phyloP scores from a whole-genome alignment of 2,888 invertebrate species.

The Hyposoter dolosus region DNA sequence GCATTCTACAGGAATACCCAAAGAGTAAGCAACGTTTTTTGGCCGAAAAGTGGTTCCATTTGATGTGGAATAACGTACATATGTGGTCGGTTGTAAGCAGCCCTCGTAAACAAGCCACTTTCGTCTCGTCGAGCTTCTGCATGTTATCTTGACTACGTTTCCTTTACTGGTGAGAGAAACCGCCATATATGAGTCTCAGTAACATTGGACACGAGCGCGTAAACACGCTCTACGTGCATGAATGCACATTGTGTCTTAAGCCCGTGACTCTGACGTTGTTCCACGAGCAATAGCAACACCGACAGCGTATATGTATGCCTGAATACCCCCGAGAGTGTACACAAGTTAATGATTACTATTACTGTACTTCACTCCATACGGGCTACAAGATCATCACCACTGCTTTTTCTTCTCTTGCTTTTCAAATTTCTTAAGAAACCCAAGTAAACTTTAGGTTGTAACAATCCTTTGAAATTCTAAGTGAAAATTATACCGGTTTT shows the following conservation, averaged over 20 bases:
- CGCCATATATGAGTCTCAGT: constrained; percentile 25
- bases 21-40: background rate
- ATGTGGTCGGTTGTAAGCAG: background rate
- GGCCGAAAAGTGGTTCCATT: constrained; percentile 6
- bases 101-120: constrained; percentile 17
- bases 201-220: constrained; percentile 49
- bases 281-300: constrained; percentile 26
- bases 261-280: constrained; percentile 44
- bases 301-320: background rate
- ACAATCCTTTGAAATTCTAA: background rate
- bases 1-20: background rate
- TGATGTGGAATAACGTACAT: constrained; percentile 2
- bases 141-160: constrained; percentile 19
- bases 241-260: constrained; percentile 56
- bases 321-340: background rate
- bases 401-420: background rate
- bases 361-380: background rate
- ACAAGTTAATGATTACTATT: constrained; percentile 10
- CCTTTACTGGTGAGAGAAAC: constrained; percentile 22
- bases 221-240: constrained; percentile 51
- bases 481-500: background rate
- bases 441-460: background rate
- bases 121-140: constrained; percentile 35
- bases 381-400: constrained; percentile 12
- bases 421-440: background rate